Evolutionary conservation across 2,113 vertebrate genomes (phyloP).

Genomic region (Alces alces): DNA sequence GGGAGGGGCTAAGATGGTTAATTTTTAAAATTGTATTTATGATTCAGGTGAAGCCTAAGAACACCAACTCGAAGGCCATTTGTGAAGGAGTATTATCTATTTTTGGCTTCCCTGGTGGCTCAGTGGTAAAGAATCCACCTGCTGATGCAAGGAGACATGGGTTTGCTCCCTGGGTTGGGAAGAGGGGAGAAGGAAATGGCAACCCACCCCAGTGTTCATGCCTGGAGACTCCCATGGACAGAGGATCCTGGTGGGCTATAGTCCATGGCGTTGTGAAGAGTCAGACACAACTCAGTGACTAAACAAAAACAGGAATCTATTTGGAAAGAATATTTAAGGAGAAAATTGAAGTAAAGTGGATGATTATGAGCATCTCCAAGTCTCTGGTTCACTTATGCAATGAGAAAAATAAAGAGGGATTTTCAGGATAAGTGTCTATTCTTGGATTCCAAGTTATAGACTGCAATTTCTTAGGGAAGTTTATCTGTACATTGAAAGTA

Average conservation of each 20-base stretch:
- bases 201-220: not conserved
- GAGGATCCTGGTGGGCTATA: not conserved
- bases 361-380: not conserved
- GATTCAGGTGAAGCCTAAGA: not conserved
- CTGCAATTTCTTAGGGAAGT: not conserved
- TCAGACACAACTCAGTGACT: not conserved
- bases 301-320: not conserved
- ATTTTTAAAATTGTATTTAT: not conserved
- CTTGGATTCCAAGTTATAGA: not conserved
- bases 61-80: not conserved
- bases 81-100: not conserved
- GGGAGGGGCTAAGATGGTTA: not conserved
- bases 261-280: rapidly evolving
- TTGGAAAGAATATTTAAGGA: not conserved
- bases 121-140: not conserved
- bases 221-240: not conserved
- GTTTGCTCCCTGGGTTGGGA: not conserved
- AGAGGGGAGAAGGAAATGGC: not conserved
- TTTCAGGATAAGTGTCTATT: not conserved
- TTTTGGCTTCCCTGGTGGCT: not conserved
- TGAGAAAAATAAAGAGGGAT: not conserved
- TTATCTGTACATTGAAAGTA: not conserved
- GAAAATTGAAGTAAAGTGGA: not conserved
- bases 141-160: not conserved
- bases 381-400: not conserved